Evolutionary conservation across 2,113 vertebrate species (phyloP).

Genomic region (Pelobates fuscus): DNA sequence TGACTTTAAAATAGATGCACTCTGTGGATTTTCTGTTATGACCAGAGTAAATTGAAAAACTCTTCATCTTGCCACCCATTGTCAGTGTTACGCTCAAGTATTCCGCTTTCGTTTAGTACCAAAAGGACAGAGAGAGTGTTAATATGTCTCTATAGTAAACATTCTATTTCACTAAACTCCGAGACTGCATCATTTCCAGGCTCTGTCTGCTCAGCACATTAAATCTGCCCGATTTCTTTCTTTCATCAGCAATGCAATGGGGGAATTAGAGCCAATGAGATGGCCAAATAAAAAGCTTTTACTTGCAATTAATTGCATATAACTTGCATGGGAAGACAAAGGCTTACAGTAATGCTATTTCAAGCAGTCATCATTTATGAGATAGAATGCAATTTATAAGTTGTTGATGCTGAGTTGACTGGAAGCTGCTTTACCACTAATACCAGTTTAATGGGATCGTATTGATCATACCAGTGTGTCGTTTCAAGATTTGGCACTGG

Average conservation of each 20-base stretch:
- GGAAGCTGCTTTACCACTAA: slow-evolving; percentile 33
- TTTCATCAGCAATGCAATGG: slow-evolving; percentile 3
- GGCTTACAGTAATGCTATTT: slow-evolving; percentile 22
- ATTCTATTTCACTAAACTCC: background rate
- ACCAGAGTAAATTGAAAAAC: no score
- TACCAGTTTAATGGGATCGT: slow-evolving; percentile 45
- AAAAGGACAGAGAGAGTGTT: background rate
- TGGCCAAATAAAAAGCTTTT: slow-evolving; percentile 38
- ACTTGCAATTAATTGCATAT: slow-evolving; percentile 20
- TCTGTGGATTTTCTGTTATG: no score
- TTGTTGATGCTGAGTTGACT: slow-evolving; percentile 40
- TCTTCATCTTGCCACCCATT: no score
- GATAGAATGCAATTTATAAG: slow-evolving; percentile 18
- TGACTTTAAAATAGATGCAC: no score
- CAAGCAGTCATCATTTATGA: slow-evolving; percentile 27
- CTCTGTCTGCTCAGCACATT: slow-evolving; percentile 9
- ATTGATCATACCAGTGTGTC: slow-evolving; percentile 34
- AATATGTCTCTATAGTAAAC: background rate
- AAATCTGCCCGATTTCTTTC: slow-evolving; percentile 18
- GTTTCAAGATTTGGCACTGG: slow-evolving; percentile 25
- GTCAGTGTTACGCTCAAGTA: no score
- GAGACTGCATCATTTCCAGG: background rate
- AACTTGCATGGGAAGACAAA: slow-evolving; percentile 22
- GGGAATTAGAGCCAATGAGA: slow-evolving; percentile 5
- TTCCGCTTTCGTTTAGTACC: no score